Conservation (phyloP, 2,888 invertebrate species). For the Drosophila subquinaria region DNA sequence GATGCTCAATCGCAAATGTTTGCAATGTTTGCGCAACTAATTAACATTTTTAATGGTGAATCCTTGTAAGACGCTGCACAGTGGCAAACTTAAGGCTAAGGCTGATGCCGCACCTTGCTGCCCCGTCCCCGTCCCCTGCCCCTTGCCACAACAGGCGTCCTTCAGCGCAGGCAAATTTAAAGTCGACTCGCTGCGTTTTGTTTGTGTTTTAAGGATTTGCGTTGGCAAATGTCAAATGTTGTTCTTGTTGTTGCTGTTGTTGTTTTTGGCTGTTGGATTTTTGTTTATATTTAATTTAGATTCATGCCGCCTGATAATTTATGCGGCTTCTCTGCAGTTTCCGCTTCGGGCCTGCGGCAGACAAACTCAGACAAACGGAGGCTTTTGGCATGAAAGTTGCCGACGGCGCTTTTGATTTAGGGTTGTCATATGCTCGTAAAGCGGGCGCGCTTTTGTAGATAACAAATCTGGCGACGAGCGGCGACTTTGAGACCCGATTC, state of each 20-base stretch:
- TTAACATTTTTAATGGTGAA: conserved; percentile 85
- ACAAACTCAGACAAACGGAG: conserved; percentile 21
- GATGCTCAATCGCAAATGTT: conserved; percentile 64
- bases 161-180: conserved; percentile 44
- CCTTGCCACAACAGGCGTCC: conserved; percentile 2
- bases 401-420: conserved; percentile 74
- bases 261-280: conserved; percentile 14
- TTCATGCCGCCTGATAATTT: conserved; percentile 71
- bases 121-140: not conserved
- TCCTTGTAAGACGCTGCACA: conserved; percentile 78
- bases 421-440: conserved; percentile 68
- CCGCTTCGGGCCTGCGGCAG: conserved; percentile 30
- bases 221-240: conserved; percentile 74
- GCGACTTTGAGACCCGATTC: conserved; percentile 39
- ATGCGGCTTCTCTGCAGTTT: conserved; percentile 67
- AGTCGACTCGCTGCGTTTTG: conserved; percentile 40
- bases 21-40: conserved; percentile 81
- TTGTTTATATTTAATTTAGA: conserved; percentile 78
- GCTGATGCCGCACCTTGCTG: not conserved
- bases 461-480: conserved; percentile 48
- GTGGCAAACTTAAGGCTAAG: conserved; percentile 35
- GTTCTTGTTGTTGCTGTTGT: conserved; percentile 32
- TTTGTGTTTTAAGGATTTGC: conserved; percentile 74
- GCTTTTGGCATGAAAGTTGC: conserved; percentile 40
- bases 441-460: conserved; percentile 67